Base-by-base conservation (phyloP, 1,140 invertebrate species). In the Zaprionus camerounensis region DNA sequence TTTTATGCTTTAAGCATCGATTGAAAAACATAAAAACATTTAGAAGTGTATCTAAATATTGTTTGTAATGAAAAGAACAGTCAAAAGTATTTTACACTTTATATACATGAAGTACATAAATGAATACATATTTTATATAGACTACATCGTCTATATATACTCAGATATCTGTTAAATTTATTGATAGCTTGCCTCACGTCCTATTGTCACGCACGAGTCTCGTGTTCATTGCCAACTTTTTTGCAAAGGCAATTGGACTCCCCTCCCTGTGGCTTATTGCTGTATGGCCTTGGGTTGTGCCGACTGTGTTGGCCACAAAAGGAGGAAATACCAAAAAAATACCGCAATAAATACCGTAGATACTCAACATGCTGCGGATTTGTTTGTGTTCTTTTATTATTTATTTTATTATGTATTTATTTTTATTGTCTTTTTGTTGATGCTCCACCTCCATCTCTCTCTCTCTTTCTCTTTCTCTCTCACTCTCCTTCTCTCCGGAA, bases 331-430 rank as follows among this genome's bases (percentile, higher is more conserved):
- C n/a, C 41, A 28, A 44, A 13, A 62, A 74, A 56, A 62, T 62
- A 9, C 36, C 49, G 38, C 41, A 72, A 72, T 41, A 44, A 57
- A 65, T 56, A 53, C 69, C 53, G 56, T 46, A 56, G 38, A 71
- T 56, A 46, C 61, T 56, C 11, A 56, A 55, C 68, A 56, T 69
- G 9, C 28, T 66, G 28, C 31, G 38, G n/a, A 58, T 46, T 63
- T 69, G n/a, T 55, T 63, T 69, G 24, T 15, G 34, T 31, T 46
- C 41, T 41, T 49, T 63, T 68, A 13, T 56, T 57, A 20, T 34
- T 24, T 68, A 34, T 24, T 34, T 58, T 44, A 41, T 44, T 24
- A 49, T 56, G 41, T 38, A 12, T 34, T 26, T 53, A 15, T 49
- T 31, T 31, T 49, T 36, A 31, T 67, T 57, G 38, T 36, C 2